Percentiles rank a stretch among this genome's conserved stretches.
phyloP scores from a whole-genome alignment of 1,140 invertebrate genomes.

The Nasonia giraulti region DNA sequence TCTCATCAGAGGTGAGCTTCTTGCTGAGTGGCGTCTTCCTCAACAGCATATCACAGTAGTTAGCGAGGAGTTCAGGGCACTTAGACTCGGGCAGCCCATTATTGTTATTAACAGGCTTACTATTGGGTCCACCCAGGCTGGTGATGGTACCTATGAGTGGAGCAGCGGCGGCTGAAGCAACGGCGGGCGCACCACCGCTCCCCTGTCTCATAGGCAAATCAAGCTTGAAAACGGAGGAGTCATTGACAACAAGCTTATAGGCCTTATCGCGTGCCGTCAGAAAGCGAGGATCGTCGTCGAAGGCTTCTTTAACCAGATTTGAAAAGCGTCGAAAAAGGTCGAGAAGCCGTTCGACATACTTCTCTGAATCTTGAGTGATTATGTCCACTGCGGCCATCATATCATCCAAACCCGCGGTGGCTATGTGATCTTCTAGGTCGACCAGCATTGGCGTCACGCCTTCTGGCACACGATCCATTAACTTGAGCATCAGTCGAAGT shows the following conservation, averaged over 20 bases:
- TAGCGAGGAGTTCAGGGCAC: conserved; percentile 98
- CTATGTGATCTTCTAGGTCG: conserved; percentile 95
- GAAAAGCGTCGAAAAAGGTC: conserved; percentile 96
- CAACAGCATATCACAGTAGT: conserved; percentile 99
- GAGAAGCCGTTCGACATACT: conserved; percentile 97
- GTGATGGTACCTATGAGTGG: conserved; percentile 9
- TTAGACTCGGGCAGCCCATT: conserved; percentile 89
- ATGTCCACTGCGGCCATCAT: conserved; percentile 97
- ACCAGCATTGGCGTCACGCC: conserved; percentile 94
- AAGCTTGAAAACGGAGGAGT: conserved; percentile 95
- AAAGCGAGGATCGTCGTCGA: conserved; percentile 97
- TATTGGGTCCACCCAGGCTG: conserved; percentile 37
- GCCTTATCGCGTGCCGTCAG: conserved; percentile 98
- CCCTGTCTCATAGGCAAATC: conserved; percentile 82
- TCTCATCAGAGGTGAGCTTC: conserved; percentile 97
- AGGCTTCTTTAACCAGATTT: conserved; percentile 93
- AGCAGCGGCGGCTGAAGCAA: conserved; percentile 42
- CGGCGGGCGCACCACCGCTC: conserved; percentile 60
- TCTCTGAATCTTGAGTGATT: conserved; percentile 98
- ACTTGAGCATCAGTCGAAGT: conserved; percentile 93
- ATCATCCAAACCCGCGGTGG: conserved; percentile 93
- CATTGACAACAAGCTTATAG: conserved; percentile 98
- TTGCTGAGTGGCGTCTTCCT: conserved; percentile 97
- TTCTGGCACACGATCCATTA: conserved; percentile 95
- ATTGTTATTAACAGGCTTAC: conserved; percentile 68